Evolutionary conservation across 2,797 vertebrate species (phyloP).

Genomic region (Pipistrellus nathusii): DNA sequence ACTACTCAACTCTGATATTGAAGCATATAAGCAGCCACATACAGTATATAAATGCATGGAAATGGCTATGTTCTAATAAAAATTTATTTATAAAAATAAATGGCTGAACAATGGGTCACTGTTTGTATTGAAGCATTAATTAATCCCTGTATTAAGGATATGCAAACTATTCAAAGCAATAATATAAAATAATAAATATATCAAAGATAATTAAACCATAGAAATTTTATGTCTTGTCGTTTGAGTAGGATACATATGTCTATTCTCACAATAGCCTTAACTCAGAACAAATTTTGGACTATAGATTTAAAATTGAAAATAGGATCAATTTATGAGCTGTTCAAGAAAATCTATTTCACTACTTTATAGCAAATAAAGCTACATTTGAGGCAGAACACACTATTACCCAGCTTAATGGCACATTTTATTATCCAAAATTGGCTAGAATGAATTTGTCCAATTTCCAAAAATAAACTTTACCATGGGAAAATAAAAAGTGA

Average conservation of each 20-base stretch:
- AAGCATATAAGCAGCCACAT: neutral
- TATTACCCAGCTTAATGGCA: neutral
- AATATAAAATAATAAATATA: neutral
- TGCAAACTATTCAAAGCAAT: neutral
- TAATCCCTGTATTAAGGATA: neutral
- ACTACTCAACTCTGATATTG: neutral
- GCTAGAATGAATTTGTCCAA: constrained; percentile 53
- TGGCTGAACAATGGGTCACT: neutral
- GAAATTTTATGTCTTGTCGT: neutral
- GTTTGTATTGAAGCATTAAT: neutral
- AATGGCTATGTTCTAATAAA: neutral
- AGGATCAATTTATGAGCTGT: neutral
- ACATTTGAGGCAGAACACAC: constrained; percentile 17
- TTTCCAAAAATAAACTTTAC: constrained; percentile 64
- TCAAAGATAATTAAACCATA: neutral
- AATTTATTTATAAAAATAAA: neutral
- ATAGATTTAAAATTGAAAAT: constrained; percentile 20
- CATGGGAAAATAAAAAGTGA: constrained; percentile 50
- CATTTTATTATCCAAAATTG: constrained; percentile 61
- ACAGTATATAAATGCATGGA: neutral
- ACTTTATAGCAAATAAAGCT: neutral
- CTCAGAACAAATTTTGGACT: neutral
- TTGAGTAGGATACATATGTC: neutral
- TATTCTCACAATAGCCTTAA: neutral
- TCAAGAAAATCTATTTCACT: constrained; percentile 17